These are phyloP conservation scores for Plemyria rubiginata DNA, from an alignment of 2,888 invertebrate genomes.

Conservation along the genomic window DNA sequence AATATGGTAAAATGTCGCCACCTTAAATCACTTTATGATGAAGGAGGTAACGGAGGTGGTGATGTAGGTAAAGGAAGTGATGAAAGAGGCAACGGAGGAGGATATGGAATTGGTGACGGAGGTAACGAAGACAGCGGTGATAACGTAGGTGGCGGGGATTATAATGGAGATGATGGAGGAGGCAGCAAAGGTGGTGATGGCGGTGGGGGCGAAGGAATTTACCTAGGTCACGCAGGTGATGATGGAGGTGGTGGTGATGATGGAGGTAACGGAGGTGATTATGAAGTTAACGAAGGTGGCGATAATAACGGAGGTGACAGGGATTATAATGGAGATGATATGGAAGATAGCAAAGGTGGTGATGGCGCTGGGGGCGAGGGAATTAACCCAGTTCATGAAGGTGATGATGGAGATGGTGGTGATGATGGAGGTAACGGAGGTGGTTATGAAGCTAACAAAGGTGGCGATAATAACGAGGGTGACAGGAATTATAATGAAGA, in stretches of 20 bases:
- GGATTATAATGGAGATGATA: neutral
- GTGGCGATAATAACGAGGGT: neutral
- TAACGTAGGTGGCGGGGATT: neutral
- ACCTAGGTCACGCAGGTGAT: neutral
- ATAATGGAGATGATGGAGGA: neutral
- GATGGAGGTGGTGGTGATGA: neutral
- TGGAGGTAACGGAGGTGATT: neutral
- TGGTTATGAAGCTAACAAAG: neutral
- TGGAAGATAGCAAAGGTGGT: neutral
- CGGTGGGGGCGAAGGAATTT: neutral
- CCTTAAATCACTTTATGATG: conserved; percentile 7
- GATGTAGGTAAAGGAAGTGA: neutral
- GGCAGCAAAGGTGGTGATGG: neutral
- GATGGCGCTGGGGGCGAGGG: neutral
- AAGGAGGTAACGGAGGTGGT: neutral
- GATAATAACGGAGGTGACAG: neutral
- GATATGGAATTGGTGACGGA: neutral
- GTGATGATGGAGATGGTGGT: neutral
- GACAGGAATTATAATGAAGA: neutral
- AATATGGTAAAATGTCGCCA: conserved; percentile 38
- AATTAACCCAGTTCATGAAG: neutral
- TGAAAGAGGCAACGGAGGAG: neutral
- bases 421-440: neutral
- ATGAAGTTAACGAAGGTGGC: neutral
- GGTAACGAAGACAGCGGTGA: neutral